Conservation (phyloP, 2,888 invertebrate genomes). For the Alsophila aescularia region DNA sequence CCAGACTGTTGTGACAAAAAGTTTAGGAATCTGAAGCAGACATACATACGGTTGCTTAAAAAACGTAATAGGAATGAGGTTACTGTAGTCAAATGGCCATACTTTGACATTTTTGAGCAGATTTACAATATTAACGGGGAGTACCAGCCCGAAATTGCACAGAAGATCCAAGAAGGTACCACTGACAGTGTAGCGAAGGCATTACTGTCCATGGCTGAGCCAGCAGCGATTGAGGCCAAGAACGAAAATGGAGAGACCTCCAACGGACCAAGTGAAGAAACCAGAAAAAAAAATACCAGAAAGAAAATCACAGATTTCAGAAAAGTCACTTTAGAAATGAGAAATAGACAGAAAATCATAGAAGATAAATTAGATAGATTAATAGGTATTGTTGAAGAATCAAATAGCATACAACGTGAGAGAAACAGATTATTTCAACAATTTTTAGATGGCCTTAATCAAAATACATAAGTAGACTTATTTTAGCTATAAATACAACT, state of each 20-base stretch:
- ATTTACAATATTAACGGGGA: slow-evolving; percentile 72
- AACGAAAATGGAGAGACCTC: slow-evolving; percentile 58
- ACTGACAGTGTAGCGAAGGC: slow-evolving; percentile 69
- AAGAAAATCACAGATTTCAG: slow-evolving; percentile 68
- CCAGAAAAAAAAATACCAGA: slow-evolving; percentile 56
- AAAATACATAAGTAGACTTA: slow-evolving; percentile 39
- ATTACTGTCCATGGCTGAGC: slow-evolving; percentile 60
- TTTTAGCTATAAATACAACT: slow-evolving; percentile 1
- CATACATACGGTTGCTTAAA: slow-evolving; percentile 70
- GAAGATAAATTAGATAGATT: slow-evolving; percentile 77
- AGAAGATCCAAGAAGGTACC: slow-evolving; percentile 65
- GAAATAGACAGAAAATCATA: slow-evolving; percentile 70
- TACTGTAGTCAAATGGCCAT: slow-evolving; percentile 73
- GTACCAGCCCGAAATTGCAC: slow-evolving; percentile 71
- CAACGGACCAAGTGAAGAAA: slow-evolving; percentile 57
- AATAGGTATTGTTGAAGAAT: slow-evolving; percentile 77
- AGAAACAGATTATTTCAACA: slow-evolving; percentile 73
- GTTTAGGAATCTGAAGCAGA: slow-evolving; percentile 76
- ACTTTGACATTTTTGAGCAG: slow-evolving; percentile 73
- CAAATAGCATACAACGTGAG: slow-evolving; percentile 75
- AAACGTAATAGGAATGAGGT: slow-evolving; percentile 64
- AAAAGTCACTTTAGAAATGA: slow-evolving; percentile 72
- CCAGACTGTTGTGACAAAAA: slow-evolving; percentile 77
- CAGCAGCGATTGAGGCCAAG: slow-evolving; percentile 49
- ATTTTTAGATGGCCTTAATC: slow-evolving; percentile 66